Evolutionary conservation across 2,797 vertebrate genomes (phyloP), one percentile per base, ranked within the genome.

Genomic region (Tadarida brasiliensis): DNA sequence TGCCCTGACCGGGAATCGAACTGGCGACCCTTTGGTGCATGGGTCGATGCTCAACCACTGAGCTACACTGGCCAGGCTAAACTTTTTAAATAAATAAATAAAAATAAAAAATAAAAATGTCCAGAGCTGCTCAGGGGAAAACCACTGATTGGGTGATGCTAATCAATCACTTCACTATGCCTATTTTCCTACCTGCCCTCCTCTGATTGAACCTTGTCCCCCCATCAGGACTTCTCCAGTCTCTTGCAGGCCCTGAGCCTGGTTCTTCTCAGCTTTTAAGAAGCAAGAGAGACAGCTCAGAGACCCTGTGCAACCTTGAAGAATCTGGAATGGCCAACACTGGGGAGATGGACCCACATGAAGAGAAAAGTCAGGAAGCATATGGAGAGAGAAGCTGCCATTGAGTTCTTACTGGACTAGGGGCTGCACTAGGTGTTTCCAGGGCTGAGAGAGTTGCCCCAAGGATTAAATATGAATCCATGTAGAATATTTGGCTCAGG

Each of bases 221-320:
- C 70, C 65, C 33, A 67, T 30, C 20, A 76, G 33, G 49, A 94
- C 67, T 88, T 77, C 19, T 82, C 73, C 8, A 51, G 39, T 26
- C 26, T 85, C 54, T 39, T 61, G 24, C 47, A 49, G 20, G 28
- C 74, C 47, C 76, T 24, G 63, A 68, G 7, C 16, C 68, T 83
- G 65, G 35, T 44, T 90, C 39, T 93, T 90, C 71, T 87, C 85
- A 56, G 88, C 49, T 78, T 68, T 70, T 56, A 73, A 47, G n/a
- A 3, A 92, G 11, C n/a, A 47, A 26, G 28, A 28, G 8, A 94
- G 93, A 93, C 4, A 86, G 56, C 47, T 90, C 81, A 73, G 84
- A 65, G 61, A 93, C 22, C 19, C 15, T n/a, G 16, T 9, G 15
- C 9, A 26, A 39, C 54, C 51, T 7, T 6, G 6, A 88, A 85